Conservation (phyloP, 2,888 invertebrate genomes). For the Euspilapteryx auroguttella region DNA sequence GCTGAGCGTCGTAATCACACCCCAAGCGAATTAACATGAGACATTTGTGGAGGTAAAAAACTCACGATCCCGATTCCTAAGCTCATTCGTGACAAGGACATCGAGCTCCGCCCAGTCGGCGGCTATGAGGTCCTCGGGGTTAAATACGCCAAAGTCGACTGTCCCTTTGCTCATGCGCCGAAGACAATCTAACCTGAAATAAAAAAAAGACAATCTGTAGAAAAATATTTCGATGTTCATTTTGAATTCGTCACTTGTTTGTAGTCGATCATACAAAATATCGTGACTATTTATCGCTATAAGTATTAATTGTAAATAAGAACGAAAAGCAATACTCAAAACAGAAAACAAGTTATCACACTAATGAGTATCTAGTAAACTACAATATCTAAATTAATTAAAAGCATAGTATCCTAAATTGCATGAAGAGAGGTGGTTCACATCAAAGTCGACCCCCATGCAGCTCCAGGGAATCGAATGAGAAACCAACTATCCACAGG, state of each 20-base stretch:
- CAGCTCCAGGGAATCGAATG: too few relatives aligned
- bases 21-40: background rate
- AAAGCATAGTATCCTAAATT: too few relatives aligned
- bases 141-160: conserved; percentile 83
- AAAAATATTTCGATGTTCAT: background rate
- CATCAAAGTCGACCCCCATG: too few relatives aligned
- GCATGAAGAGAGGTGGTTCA: too few relatives aligned
- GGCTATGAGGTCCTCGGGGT: conserved; percentile 82
- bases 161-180: conserved; percentile 73
- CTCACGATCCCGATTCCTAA: conserved; percentile 61
- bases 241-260: background rate
- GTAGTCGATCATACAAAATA: background rate
- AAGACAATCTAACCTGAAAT: conserved; percentile 77
- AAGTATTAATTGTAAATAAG: too few relatives aligned
- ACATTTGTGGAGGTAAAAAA: conserved; percentile 3
- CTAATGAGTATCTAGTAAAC: too few relatives aligned
- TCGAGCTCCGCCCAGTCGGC: conserved; percentile 69
- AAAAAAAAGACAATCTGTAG: conserved; percentile 1
- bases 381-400: too few relatives aligned
- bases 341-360: too few relatives aligned
- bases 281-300: too few relatives aligned
- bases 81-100: conserved; percentile 71
- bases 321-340: too few relatives aligned
- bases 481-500: too few relatives aligned
- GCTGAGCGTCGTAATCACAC: too few relatives aligned